Conservation (phyloP, 2,888 invertebrate species). For the Aproaerema taeniolella region DNA sequence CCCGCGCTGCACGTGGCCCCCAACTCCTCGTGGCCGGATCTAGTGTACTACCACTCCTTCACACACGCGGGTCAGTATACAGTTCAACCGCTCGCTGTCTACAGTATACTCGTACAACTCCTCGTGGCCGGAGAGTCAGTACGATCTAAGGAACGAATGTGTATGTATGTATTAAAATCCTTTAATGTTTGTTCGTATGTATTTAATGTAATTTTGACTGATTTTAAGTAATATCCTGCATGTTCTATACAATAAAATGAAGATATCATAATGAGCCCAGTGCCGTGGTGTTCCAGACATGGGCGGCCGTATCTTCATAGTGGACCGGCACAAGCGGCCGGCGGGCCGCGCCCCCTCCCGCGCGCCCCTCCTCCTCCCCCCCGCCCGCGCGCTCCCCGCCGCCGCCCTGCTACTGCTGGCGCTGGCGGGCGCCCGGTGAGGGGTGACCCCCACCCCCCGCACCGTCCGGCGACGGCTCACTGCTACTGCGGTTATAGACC, state of each 20-base stretch:
- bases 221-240: too few relatives aligned
- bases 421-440: neutral
- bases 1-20: slow-evolving; percentile 88
- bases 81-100: too few relatives aligned
- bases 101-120: too few relatives aligned
- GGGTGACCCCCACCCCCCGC: slow-evolving; percentile 9
- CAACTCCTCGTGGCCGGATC: slow-evolving; percentile 93
- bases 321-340: slow-evolving; percentile 83
- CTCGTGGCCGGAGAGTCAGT: too few relatives aligned
- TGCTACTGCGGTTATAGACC: too few relatives aligned
- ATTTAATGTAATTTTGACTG: too few relatives aligned
- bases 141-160: too few relatives aligned
- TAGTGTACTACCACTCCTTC: slow-evolving; percentile 95
- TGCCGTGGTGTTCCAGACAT: too few relatives aligned
- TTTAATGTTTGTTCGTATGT: too few relatives aligned
- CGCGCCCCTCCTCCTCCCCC: slow-evolving; percentile 38
- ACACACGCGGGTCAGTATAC: slow-evolving; percentile 86
- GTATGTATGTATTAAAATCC: too few relatives aligned
- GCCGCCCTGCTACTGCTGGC: slow-evolving; percentile 52
- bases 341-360: slow-evolving; percentile 69
- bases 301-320: slow-evolving; percentile 95
- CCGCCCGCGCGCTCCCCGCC: slow-evolving; percentile 76
- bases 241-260: too few relatives aligned
- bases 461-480: slow-evolving; percentile 6
- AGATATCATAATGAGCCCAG: too few relatives aligned